A percentile compares a stretch with the other conserved stretches of the same genome.
Conservation (phyloP, 2,797 vertebrate species). For the Paramormyrops hopkinsi region DNA sequence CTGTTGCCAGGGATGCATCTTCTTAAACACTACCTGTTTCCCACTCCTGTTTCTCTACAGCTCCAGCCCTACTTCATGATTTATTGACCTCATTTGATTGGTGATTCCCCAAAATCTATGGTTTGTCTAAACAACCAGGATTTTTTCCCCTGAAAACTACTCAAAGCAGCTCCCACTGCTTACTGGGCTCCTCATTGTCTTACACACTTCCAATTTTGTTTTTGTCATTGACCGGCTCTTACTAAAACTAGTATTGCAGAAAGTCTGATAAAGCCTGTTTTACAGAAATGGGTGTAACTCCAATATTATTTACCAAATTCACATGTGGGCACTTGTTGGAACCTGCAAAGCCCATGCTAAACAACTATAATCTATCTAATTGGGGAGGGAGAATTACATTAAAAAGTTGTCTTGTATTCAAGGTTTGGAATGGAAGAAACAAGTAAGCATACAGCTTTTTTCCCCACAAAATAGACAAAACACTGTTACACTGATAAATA, state of each 20-base stretch:
- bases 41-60: background rate
- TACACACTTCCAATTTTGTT: background rate
- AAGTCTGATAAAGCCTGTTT: constrained; percentile 6
- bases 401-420: background rate
- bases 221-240: background rate
- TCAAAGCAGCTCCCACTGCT: background rate
- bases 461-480: background rate
- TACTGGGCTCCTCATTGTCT: background rate
- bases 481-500: background rate
- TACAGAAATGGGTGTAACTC: background rate
- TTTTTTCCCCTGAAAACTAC: background rate
- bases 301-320: background rate
- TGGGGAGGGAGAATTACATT: background rate
- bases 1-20: background rate
- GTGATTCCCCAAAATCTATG: background rate
- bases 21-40: background rate
- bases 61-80: background rate
- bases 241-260: background rate
- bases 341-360: background rate
- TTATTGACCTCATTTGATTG: background rate
- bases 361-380: background rate
- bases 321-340: background rate
- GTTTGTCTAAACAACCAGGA: background rate
- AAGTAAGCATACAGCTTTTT: background rate
- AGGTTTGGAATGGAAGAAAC: background rate